Conservation (phyloP, 1,140 invertebrate genomes). For the Ladona fulva region DNA sequence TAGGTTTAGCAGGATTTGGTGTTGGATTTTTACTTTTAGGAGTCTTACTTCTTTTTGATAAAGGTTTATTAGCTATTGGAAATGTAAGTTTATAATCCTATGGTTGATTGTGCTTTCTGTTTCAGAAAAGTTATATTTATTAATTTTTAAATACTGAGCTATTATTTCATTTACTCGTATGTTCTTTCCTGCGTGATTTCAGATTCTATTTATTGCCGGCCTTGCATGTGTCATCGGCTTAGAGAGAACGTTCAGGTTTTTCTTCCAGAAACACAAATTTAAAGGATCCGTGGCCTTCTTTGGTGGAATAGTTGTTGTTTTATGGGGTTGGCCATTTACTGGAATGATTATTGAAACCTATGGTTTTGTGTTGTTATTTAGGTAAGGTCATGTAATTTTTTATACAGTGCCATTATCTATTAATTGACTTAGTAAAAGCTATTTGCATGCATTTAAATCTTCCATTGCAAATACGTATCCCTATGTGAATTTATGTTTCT, state of each 20-base stretch:
- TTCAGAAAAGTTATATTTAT: slow-evolving; percentile 2
- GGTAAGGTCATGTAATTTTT: slow-evolving; percentile 36
- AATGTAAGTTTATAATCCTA: slow-evolving; percentile 67
- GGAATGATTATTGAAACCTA: slow-evolving; percentile 95
- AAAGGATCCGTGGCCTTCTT: slow-evolving; percentile 89
- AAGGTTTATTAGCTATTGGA: slow-evolving; percentile 94
- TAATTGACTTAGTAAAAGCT: too few relatives aligned
- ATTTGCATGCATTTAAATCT: too few relatives aligned
- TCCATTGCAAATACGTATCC: too few relatives aligned
- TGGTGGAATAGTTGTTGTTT: slow-evolving; percentile 85
- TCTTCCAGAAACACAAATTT: slow-evolving; percentile 95
- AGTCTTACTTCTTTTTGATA: slow-evolving; percentile 91
- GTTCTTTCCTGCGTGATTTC: slow-evolving; percentile 30
- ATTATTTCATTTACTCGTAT: too few relatives aligned
- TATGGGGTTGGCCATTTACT: slow-evolving; percentile 92
- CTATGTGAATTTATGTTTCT: too few relatives aligned
- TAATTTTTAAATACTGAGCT: background rate
- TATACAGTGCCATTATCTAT: too few relatives aligned
- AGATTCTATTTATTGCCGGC: slow-evolving; percentile 92
- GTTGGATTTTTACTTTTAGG: slow-evolving; percentile 93
- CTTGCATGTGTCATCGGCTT: slow-evolving; percentile 94
- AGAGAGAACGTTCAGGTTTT: slow-evolving; percentile 91
- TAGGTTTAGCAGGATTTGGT: slow-evolving; percentile 93
- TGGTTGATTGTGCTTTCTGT: background rate
- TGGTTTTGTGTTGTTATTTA: slow-evolving; percentile 74